phyloP scores from a whole-genome alignment of 1,140 invertebrate genomes.

The Drosophila subobscura region DNA sequence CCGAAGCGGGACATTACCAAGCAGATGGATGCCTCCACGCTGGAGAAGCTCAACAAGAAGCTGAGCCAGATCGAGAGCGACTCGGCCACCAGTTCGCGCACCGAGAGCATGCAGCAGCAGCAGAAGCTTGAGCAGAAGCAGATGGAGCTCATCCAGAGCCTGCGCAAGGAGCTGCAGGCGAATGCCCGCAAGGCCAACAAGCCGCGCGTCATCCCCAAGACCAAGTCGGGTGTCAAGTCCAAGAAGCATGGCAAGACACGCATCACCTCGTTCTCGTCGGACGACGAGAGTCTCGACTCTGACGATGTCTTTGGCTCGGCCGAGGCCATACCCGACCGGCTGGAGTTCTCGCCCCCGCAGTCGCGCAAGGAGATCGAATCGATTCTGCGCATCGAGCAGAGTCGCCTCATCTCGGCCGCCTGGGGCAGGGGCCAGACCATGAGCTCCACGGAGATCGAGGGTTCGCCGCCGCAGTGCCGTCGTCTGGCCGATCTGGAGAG shows the following conservation, averaged over 20 bases:
- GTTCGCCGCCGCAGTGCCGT: constrained; percentile 87
- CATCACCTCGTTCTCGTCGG: constrained; percentile 89
- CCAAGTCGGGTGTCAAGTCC: constrained; percentile 71
- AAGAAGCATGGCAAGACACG: constrained; percentile 86
- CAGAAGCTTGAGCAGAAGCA: constrained; percentile 85
- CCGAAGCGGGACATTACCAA: constrained; percentile 88
- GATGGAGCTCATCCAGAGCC: constrained; percentile 82
- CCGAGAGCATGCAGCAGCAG: constrained; percentile 87
- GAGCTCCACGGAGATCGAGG: constrained; percentile 89
- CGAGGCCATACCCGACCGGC: constrained; percentile 87
- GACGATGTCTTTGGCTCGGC: constrained; percentile 89
- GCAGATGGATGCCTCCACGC: constrained; percentile 86
- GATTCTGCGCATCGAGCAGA: constrained; percentile 88
- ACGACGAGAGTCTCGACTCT: constrained; percentile 89
- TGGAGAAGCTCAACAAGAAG: constrained; percentile 89
- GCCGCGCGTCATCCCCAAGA: constrained; percentile 78
- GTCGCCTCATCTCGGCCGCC: constrained; percentile 87
- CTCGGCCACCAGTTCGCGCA: constrained; percentile 88
- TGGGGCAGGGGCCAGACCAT: constrained; percentile 89
- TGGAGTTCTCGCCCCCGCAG: constrained; percentile 89
- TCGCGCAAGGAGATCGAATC: constrained; percentile 89
- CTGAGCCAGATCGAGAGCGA: constrained; percentile 89
- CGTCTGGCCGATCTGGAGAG: constrained; percentile 86
- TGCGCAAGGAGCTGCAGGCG: constrained; percentile 78
- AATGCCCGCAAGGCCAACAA: constrained; percentile 75